Evolutionary conservation across 2,797 vertebrate genomes (phyloP).

Genomic region (Graptemys geographica): DNA sequence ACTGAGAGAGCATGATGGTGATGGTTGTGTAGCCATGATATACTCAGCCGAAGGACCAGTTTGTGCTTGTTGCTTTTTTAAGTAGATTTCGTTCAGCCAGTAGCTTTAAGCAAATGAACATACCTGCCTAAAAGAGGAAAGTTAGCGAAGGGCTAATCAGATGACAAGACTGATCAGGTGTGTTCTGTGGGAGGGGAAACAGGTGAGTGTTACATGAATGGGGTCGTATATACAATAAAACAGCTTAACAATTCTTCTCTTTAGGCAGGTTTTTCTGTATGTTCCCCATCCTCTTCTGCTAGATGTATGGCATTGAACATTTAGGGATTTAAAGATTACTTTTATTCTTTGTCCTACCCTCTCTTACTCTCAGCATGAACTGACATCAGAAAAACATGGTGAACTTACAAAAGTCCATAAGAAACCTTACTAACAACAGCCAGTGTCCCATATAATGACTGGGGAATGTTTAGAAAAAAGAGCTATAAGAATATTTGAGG

Average conservation of each 20-base stretch:
- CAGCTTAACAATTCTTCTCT: background rate
- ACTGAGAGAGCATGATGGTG: slow-evolving; percentile 18
- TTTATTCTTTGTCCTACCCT: background rate
- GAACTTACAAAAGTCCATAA: background rate
- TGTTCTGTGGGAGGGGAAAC: background rate
- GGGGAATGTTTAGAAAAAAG: background rate
- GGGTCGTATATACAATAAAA: background rate
- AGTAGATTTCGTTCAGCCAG: slow-evolving; percentile 6
- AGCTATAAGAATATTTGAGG: background rate
- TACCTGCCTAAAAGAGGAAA: background rate
- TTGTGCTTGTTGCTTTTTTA: slow-evolving; percentile 17
- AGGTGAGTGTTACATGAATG: background rate
- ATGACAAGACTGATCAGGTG: background rate
- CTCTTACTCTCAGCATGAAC: background rate
- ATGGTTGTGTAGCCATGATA: background rate
- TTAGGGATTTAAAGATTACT: background rate
- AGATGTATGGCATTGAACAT: background rate
- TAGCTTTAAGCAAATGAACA: background rate
- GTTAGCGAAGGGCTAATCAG: background rate
- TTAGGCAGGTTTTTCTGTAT: background rate
- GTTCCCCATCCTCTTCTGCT: background rate
- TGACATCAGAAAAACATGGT: background rate
- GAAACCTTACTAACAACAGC: background rate
- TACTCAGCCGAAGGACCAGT: slow-evolving; percentile 33
- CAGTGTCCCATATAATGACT: background rate